A percentile compares a stretch with the other conserved stretches of the same genome.
Evolutionary conservation across 2,888 invertebrate species (phyloP).

Genomic region (Eupithecia subumbrata): DNA sequence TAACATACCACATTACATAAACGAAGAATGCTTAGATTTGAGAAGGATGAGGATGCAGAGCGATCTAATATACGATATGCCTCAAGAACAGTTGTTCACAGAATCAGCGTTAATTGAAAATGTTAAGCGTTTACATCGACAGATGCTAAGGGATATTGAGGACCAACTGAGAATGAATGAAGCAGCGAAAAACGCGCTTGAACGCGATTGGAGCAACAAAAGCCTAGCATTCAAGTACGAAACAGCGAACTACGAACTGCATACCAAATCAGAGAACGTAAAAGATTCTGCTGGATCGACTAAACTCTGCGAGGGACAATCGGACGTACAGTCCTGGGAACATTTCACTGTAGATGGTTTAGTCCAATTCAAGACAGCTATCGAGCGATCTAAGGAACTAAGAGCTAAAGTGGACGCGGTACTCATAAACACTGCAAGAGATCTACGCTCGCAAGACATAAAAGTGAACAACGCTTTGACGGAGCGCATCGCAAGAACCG

Average conservation of each 20-base stretch:
- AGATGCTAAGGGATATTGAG: constrained; percentile 87
- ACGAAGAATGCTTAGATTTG: constrained; percentile 88
- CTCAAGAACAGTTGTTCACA: constrained; percentile 89
- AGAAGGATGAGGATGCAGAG: constrained; percentile 88
- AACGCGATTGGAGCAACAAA: constrained; percentile 96
- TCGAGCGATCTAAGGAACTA: constrained; percentile 88
- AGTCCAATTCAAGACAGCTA: constrained; percentile 88
- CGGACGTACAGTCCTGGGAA: constrained; percentile 93
- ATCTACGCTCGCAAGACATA: constrained; percentile 92
- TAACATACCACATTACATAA: constrained; percentile 72
- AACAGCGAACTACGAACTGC: constrained; percentile 86
- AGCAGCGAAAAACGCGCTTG: constrained; percentile 90
- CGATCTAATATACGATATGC: constrained; percentile 89
- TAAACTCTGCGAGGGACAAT: constrained; percentile 91
- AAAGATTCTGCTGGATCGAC: constrained; percentile 92
- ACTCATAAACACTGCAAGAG: constrained; percentile 89
- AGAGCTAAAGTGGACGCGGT: constrained; percentile 88
- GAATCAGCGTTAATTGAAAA: constrained; percentile 89
- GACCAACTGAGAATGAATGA: constrained; percentile 88
- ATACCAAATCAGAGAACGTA: constrained; percentile 87
- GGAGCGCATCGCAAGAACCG: constrained; percentile 89
- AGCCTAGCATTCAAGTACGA: constrained; percentile 91
- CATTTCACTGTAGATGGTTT: constrained; percentile 90
- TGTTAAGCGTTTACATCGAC: constrained; percentile 85
- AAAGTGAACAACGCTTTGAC: constrained; percentile 89